Conservation (phyloP, 2,888 invertebrate genomes). For the Zygaena filipendulae region DNA sequence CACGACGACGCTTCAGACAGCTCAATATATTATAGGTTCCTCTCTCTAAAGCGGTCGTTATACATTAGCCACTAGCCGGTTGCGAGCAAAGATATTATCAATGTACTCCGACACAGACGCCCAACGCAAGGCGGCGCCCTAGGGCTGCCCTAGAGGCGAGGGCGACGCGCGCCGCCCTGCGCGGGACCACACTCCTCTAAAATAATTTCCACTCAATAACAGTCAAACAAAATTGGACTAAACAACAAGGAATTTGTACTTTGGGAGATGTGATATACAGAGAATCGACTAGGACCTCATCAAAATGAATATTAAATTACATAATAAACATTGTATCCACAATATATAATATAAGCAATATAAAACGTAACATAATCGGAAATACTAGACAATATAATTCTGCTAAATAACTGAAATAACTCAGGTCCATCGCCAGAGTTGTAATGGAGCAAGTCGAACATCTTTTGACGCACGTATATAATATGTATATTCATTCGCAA, state of each 20-base stretch:
- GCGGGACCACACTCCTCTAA: too few species aligned
- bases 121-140: too few species aligned
- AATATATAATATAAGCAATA: slow-evolving; percentile 68
- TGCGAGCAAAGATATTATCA: slow-evolving; percentile 19
- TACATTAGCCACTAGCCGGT: too few species aligned
- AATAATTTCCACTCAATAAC: slow-evolving; percentile 66
- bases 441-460: slow-evolving; percentile 29
- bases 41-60: too few species aligned
- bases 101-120: too few species aligned
- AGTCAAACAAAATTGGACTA: slow-evolving; percentile 70
- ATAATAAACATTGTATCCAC: slow-evolving; percentile 66
- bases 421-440: slow-evolving; percentile 41
- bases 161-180: slow-evolving; percentile 16
- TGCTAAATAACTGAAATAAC: slow-evolving; percentile 66
- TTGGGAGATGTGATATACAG: slow-evolving; percentile 69
- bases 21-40: too few species aligned
- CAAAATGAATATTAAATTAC: slow-evolving; percentile 66
- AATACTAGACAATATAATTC: slow-evolving; percentile 64
- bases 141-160: slow-evolving; percentile 14
- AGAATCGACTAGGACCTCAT: slow-evolving; percentile 70
- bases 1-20: too few species aligned
- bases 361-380: slow-evolving; percentile 68
- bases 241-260: slow-evolving; percentile 72
- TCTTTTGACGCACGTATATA: slow-evolving; percentile 19
- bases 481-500: slow-evolving; percentile 22